Conservation (phyloP, 2,888 invertebrate species). For the Tachina lurida region DNA sequence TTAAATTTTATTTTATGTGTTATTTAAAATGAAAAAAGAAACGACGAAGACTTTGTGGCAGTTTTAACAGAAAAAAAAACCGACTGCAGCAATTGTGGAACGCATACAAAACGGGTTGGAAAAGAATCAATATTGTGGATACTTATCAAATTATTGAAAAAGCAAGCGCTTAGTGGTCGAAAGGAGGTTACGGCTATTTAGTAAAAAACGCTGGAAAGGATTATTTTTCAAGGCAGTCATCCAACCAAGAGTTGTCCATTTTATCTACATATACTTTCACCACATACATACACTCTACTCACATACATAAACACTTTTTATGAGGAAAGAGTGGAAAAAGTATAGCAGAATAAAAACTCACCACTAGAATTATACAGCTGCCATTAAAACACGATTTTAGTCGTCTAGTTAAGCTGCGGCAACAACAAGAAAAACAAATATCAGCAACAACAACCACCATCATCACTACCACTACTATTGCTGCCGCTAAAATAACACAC, state of each 20-base stretch:
- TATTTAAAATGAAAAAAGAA: constrained; percentile 18
- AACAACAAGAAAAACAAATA: constrained; percentile 35
- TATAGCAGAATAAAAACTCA: constrained; percentile 56
- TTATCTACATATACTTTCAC: constrained; percentile 59
- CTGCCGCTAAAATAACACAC: constrained; percentile 31
- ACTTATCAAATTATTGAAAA: constrained; percentile 5
- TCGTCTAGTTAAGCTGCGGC: constrained; percentile 37
- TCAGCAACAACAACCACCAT: constrained; percentile 58
- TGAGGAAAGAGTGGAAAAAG: constrained; percentile 38
- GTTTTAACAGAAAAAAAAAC: constrained; percentile 10
- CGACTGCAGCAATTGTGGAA: constrained; percentile 43
- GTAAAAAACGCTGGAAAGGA: constrained; percentile 52
- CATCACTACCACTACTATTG: constrained; percentile 17
- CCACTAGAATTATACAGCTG: constrained; percentile 68
- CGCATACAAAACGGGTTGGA: constrained; percentile 50
- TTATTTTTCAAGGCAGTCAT: constrained; percentile 42
- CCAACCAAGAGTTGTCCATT: constrained; percentile 42
- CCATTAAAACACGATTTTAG: constrained; percentile 67
- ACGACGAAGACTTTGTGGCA: constrained; percentile 36
- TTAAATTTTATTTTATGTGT: constrained; percentile 35
- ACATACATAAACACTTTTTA: constrained; percentile 22
- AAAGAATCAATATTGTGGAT: constrained; percentile 53
- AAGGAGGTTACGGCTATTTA: constrained; percentile 42
- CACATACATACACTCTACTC: constrained; percentile 46
- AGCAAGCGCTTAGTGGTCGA: constrained; percentile 15